A percentile compares a stretch with the other conserved stretches of the same genome.
Evolutionary conservation across 2,797 vertebrate species (phyloP).

Genomic region (Gymnothorax javanicus): DNA sequence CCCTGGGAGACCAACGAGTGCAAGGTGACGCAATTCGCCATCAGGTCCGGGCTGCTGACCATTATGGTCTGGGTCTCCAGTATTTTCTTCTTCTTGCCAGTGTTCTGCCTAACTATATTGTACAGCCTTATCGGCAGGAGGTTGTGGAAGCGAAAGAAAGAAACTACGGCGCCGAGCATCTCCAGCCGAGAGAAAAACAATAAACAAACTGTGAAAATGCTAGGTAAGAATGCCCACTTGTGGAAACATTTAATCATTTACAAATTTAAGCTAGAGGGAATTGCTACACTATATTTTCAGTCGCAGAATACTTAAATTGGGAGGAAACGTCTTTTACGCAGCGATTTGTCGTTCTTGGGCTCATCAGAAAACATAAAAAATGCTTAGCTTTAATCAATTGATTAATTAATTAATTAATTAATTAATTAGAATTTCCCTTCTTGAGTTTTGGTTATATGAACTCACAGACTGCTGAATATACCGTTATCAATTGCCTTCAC

Average conservation of each 20-base stretch:
- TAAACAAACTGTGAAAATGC: constrained; percentile 94
- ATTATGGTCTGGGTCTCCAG: constrained; percentile 97
- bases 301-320: not conserved
- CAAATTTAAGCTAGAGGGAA: not conserved
- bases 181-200: constrained; percentile 88
- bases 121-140: constrained; percentile 95
- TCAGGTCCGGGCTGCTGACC: constrained; percentile 89
- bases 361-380: no score
- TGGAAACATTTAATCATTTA: not conserved
- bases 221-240: constrained; percentile 74
- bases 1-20: constrained; percentile 87
- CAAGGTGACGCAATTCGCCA: constrained; percentile 88
- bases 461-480: not conserved
- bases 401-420: no score
- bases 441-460: not conserved
- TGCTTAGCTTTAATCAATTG: no score
- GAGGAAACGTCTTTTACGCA: no score
- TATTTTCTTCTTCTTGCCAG: constrained; percentile 93
- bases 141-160: constrained; percentile 85
- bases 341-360: no score
- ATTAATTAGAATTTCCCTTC: no score
- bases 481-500: not conserved
- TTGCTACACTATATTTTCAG: not conserved
- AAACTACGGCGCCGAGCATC: constrained; percentile 77
- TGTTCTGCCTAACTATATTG: constrained; percentile 93